phyloP scores from a whole-genome alignment of 2,797 vertebrate genomes.

The Clarias laeviceps region DNA sequence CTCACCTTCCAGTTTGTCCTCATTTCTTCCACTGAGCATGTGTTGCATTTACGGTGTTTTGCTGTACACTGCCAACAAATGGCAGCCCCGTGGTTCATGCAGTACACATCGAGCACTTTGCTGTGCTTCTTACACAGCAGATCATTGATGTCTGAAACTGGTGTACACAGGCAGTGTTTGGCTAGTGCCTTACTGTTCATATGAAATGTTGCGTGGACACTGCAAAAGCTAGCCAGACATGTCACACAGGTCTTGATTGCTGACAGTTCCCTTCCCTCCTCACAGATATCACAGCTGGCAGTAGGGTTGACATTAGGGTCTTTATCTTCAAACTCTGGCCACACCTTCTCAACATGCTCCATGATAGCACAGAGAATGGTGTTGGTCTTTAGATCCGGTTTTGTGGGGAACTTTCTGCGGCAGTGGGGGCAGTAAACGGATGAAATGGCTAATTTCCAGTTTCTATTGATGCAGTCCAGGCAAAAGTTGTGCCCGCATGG shows the following conservation, averaged over 20 bases:
- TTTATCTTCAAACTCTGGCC: background rate
- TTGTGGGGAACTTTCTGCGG: constrained; percentile 2
- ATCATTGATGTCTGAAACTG: constrained; percentile 3
- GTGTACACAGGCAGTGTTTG: constrained; percentile 29
- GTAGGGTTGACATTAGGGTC: background rate
- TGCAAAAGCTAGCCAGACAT: constrained; percentile 43
- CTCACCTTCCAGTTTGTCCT: constrained; percentile 29
- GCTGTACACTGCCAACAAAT: constrained; percentile 38
- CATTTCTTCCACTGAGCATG: constrained; percentile 8
- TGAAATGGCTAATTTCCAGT: background rate
- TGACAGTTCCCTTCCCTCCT: constrained; percentile 16
- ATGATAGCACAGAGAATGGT: constrained; percentile 32
- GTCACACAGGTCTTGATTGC: constrained; percentile 35
- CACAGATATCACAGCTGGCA: constrained; percentile 22
- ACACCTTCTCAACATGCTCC: constrained; percentile 9
- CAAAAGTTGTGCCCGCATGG: constrained; percentile 48
- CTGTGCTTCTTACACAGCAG: constrained; percentile 30
- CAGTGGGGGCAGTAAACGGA: constrained; percentile 27
- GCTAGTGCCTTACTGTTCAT: constrained; percentile 21
- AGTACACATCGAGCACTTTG: constrained; percentile 29
- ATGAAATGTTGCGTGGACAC: constrained; percentile 19
- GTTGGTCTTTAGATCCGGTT: constrained; percentile 9
- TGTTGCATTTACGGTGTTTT: constrained; percentile 26
- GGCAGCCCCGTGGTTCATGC: constrained; percentile 11
- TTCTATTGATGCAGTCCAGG: constrained; percentile 2